Evolutionary conservation across 2,888 invertebrate genomes (phyloP), one percentile per base, ranked within the genome.

Genomic region (Galerucella calmariensis): DNA sequence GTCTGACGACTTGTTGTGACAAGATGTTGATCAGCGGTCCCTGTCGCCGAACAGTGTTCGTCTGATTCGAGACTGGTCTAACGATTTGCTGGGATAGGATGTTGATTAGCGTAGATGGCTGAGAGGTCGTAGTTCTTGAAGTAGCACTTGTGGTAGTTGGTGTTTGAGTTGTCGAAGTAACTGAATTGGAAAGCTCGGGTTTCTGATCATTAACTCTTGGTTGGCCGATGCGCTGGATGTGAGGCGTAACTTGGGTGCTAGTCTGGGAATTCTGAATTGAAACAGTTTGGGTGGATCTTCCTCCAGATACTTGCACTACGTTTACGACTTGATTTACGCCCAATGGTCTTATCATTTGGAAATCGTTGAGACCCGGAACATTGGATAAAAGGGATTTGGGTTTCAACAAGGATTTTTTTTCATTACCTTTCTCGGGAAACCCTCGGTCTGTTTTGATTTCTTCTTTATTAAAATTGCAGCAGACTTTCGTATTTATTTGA

Each of bases 331-430:
- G 84, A 74, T 86, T 81, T 4, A 85, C 84, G 82, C 88, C 84
- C 81, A 88, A 75, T 1, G 92, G 92, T 56, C 89, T 88, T 76
- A 93, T 89, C 88, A 91, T 90, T 76, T 91, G 91, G 63, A 90
- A 86, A 65, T 90, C 89, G 76, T 90, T 89, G 77, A 92, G 85
- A 12, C 92, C 92, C 44, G 91, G 91, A 2, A 91, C 88, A 73
- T 88, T 88, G 68, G 89, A 88, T 24, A 89, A 86, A 41, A 90
- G 80, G 6, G 79, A 77, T 73, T 75, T 75, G 9, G 79, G 76
- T 73, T 75, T 75, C 11, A 77, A 69, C 56, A 10, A 10, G 10
- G 56, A 56, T 56, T 16, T 56, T 56, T 56, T 56, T 10, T 56
- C 56, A 46, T 61, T 75, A 53, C 27, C 67, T 59, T 73, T 74